Base-by-base conservation (phyloP, 1,140 invertebrate species). In the Episyrphus balteatus region DNA sequence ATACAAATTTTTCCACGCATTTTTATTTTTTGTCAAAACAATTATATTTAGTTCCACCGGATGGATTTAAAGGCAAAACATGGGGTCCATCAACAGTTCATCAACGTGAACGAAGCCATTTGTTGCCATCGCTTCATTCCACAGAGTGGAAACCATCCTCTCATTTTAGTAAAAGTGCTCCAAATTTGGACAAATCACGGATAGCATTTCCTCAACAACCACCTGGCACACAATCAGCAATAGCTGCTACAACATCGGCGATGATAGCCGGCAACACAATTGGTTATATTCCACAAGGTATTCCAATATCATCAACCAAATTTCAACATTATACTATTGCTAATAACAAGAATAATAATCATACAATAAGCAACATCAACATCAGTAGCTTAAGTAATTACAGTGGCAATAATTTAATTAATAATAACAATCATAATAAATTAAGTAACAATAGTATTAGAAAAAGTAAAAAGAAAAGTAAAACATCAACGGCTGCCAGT, bases 31-130 rank as follows among this genome's bases (percentile, higher is more conserved):
- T 5, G 3, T 14, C 36, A 14, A 5, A 17, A n/a, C n/a, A n/a
- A n/a, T n/a, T n/a, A 5, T 37, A 37, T 54, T 46, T 74, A 89
- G 84, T 89, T 72, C 87, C 89, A 44, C 83, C 87, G 40, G 92
- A 92, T 73, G 91, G 90, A 62, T 86, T 90, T 53, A 96, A 97
- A 74, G 92, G 92, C 66, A 94, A 95, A 75, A 97, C 93, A 18
- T 96, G 93, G 92, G 92, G 93, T 52, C 92, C 92, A 51, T 93
- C 89, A 55, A 91, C 90, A 32, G 57, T 60, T 52, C 88, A 92
- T 68, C 88, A 93, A 72, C 84, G 88, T 48, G 88, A 93, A 65
- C 79, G 89, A 51, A 82, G 85, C 58, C 80, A 90, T 56, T 68
- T 74, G 47, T 69, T 72, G 10, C 48, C 61, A 51, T 59, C 58